Base-by-base conservation (phyloP, 2,797 vertebrate genomes). In the Sciaenops ocellatus region DNA sequence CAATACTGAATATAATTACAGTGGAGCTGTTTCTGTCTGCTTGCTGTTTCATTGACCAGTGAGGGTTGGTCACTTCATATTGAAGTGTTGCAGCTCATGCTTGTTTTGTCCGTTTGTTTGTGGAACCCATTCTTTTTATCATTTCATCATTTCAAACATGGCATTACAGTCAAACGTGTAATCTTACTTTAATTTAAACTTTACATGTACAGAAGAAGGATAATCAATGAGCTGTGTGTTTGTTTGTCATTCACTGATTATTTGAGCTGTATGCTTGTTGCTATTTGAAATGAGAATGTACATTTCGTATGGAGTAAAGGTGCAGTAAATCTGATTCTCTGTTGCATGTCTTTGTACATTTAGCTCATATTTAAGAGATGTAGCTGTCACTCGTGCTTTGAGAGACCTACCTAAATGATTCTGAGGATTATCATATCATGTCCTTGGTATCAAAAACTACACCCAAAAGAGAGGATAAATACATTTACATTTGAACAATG, bases 11-110 rank as follows among this genome's bases (percentile, higher is more conserved):
- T 41, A 8, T 3, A 6, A 24, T 41, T 18, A 13, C 6, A 8
- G 13, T 18, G 11, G 22, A 26, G 11, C 48, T 67, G 2, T 24
- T 50, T 64, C 48, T 47, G 10, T 67, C 7, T 26, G 13, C 17
- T 61, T 76, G 8, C 28, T 60, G 42, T 76, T 73, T 66, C n/a
- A 47, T 52, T 46, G 47, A 54, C 22, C 48, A 72, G 26, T 67
- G 73, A 41, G 20, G 59, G 24, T 78, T 73, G 17, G 50, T 80
- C 15, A 34, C 89, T 93, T 92, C 89, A 92, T 85, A 88, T 90
- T 93, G 89, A 93, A 92, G 92, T 76, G 69, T 38, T 82, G 30
- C n/a, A 73, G 3, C 18, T 44, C 22, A 26, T 73, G 44, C 41
- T 69, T 67, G 1, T 63, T 64, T 46, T 73, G 9, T 47, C 38